These are phyloP conservation scores for Vireo altiloquus DNA, from an alignment of 2,113 vertebrate genomes.

Conservation along the genomic window DNA sequence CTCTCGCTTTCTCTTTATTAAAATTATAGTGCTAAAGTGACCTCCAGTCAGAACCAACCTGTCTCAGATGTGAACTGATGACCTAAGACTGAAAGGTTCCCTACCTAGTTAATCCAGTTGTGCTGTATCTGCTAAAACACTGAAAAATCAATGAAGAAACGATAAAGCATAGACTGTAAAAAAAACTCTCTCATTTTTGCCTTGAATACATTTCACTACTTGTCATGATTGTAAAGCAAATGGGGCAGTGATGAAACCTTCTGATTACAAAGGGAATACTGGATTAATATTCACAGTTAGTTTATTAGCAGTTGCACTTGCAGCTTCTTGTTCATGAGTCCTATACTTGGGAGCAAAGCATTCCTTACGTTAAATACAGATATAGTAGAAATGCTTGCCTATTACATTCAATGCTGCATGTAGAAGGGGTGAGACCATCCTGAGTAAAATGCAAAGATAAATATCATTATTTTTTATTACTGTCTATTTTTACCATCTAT, in stretches of 20 bases:
- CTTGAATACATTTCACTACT: not conserved
- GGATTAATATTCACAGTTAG: not conserved
- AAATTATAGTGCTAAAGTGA: slow-evolving; percentile 1
- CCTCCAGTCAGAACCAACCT: slow-evolving; percentile 28
- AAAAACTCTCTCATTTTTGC: not conserved
- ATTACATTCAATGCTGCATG: rapidly evolving
- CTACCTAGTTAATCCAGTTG: slow-evolving; percentile 27
- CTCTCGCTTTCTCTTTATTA: slow-evolving; percentile 26
- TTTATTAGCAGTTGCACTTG: not conserved
- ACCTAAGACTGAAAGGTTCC: slow-evolving; percentile 30
- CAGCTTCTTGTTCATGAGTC: not conserved
- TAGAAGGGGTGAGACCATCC: rapidly evolving
- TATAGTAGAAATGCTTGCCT: not conserved
- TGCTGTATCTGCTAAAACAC: slow-evolving; percentile 22
- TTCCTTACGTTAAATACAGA: not conserved
- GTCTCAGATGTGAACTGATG: not conserved
- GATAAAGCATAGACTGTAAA: not conserved
- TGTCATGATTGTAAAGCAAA: not conserved
- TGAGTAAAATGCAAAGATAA: not conserved
- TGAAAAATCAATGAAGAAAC: slow-evolving; percentile 23
- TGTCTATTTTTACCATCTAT: not conserved
- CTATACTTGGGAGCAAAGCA: not conserved
- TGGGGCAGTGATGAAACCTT: not conserved
- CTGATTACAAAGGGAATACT: not conserved
- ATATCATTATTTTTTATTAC: not conserved